Evolutionary conservation across 2,888 invertebrate genomes (phyloP).

Genomic region (Muschampia staudingeri): DNA sequence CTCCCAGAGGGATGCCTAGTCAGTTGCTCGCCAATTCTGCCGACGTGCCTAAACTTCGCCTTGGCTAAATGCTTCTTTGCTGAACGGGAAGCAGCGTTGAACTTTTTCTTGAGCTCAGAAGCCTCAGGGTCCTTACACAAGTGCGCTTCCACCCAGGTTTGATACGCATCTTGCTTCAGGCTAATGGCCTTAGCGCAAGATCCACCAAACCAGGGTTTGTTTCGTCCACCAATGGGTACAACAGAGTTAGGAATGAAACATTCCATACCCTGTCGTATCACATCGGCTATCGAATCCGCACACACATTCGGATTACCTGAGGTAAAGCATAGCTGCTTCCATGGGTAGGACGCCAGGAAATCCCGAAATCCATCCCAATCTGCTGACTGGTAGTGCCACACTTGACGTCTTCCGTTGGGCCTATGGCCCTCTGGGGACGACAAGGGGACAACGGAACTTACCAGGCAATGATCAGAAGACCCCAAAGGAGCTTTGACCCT

Average conservation of each 20-base stretch:
- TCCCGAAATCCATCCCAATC: conserved; percentile 9
- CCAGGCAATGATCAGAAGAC: conserved; percentile 1
- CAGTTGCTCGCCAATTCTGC: conserved; percentile 6
- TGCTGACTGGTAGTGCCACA: conserved; percentile 10
- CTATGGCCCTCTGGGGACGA: not conserved
- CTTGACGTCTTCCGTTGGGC: not conserved
- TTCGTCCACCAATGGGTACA: conserved; percentile 7
- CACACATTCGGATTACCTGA: not conserved
- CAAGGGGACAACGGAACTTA: not conserved
- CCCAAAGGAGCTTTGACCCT: not conserved
- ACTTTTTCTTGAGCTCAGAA: not conserved
- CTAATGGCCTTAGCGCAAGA: too few relatives aligned
- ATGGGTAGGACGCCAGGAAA: conserved; percentile 17
- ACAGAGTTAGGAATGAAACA: conserved; percentile 34
- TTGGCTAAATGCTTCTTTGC: too few relatives aligned
- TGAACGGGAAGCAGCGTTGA: conserved; percentile 1
- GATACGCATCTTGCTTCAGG: not conserved
- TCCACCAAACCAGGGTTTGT: not conserved
- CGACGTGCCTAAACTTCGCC: too few relatives aligned
- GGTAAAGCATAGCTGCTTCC: not conserved
- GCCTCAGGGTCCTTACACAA: not conserved
- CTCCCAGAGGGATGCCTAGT: not conserved
- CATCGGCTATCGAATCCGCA: conserved; percentile 14
- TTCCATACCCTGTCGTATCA: conserved; percentile 27
- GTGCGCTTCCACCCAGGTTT: not conserved